These are phyloP conservation scores for Ormyrus rosae DNA, from an alignment of 2,888 invertebrate species.

Conservation along the genomic window DNA sequence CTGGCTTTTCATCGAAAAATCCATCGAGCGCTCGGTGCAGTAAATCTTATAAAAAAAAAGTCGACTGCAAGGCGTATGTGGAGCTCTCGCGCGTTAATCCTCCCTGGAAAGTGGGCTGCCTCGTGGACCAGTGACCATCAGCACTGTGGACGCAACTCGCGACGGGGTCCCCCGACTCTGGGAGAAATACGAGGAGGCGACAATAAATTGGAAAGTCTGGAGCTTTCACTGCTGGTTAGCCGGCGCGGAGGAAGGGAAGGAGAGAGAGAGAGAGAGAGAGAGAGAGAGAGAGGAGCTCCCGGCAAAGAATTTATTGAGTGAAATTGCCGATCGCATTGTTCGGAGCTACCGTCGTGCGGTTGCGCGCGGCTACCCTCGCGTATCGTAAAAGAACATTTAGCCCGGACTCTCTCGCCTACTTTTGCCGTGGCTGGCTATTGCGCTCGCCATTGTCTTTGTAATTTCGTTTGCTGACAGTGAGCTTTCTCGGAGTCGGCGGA, in stretches of 20 bases:
- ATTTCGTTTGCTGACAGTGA: slow-evolving; percentile 27
- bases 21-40: too few relatives aligned
- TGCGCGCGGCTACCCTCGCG: slow-evolving; percentile 35
- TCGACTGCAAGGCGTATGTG: too few relatives aligned
- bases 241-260: background rate
- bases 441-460: slow-evolving; percentile 28
- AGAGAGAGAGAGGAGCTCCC: too few relatives aligned
- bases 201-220: slow-evolving; percentile 45
- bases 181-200: slow-evolving; percentile 36
- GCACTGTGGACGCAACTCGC: background rate
- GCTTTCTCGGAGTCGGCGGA: background rate
- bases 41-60: too few relatives aligned
- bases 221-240: slow-evolving; percentile 18
- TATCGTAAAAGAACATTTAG: slow-evolving; percentile 11
- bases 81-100: too few relatives aligned
- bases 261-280: too few relatives aligned
- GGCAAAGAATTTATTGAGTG: slow-evolving; percentile 52
- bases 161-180: background rate
- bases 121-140: slow-evolving; percentile 34
- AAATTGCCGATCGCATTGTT: slow-evolving; percentile 49
- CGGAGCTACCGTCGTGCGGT: slow-evolving; percentile 39
- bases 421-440: background rate
- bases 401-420: background rate
- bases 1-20: too few relatives aligned
- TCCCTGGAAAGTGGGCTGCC: too few relatives aligned